Base-by-base conservation (phyloP, 2,888 invertebrate genomes). In the Spodoptera exigua region DNA sequence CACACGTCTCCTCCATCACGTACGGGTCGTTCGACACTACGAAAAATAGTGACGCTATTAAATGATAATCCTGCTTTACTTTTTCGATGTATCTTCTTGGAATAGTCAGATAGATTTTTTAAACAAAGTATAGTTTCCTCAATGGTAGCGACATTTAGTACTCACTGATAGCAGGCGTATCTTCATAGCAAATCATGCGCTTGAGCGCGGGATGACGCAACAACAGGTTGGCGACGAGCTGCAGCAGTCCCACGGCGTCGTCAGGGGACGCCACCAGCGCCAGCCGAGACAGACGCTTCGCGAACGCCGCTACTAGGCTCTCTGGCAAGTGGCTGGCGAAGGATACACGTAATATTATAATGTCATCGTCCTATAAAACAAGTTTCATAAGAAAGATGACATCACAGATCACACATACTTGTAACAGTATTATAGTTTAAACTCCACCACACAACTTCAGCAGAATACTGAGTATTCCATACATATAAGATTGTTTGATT, bases 271-370 rank as follows among this genome's bases (percentile, higher is more conserved):
- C 98, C 18, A 97, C 95, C 57, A 99, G 93, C 14, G 97, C 96
- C 63, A 99, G 93, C 3, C 99, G 95, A 0, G 98, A 96, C 67
- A 99, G 89, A 39, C 98, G 96, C 91, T 99, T 99, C 1, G 96
- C 97, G 89, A 99, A 99, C 2, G 99, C 98, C 0, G 99, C 99
- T 7, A 99, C 98, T 76, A 99, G 89, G 72, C 96, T 96, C 81
- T 98, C 98, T 0, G 99, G 98, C 65, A 99, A 93, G 93, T 99
- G 98, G 0, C 97, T 97, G 89, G 0, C 89, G 3, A 45, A 21
- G 5, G 2, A 16, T 16, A 57, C 4, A 27, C n/a, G 9, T 0
- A 1, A n/a, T n/a, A n/a, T n/a, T n/a, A n/a, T n/a, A n/a, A n/a
- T n/a, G n/a, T n/a, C n/a, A n/a, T n/a, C n/a, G n/a, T n/a, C n/a